phyloP scores from a whole-genome alignment of 2,888 invertebrate genomes.

The Stratiomys singularior region DNA sequence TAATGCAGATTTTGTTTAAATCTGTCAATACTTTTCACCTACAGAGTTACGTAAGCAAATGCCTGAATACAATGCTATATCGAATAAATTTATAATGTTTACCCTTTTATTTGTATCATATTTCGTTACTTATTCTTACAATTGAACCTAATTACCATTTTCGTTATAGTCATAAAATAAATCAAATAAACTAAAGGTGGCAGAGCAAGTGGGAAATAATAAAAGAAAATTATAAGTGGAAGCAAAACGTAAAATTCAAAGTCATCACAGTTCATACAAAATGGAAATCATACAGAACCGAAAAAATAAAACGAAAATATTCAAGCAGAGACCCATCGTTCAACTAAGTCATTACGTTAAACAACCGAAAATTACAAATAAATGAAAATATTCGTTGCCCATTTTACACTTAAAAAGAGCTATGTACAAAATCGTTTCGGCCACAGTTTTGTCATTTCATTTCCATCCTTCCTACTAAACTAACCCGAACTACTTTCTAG shows the following conservation, averaged over 20 bases:
- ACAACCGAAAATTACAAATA: constrained; percentile 7
- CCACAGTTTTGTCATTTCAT: constrained; percentile 9
- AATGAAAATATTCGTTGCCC: constrained; percentile 4
- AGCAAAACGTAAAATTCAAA: constrained; percentile 18
- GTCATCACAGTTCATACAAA: constrained; percentile 51
- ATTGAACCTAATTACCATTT: constrained; percentile 29
- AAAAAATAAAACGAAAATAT: constrained; percentile 27
- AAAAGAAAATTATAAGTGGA: not conserved
- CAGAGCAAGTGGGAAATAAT: not conserved
- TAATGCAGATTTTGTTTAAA: not conserved
- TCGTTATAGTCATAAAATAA: not conserved
- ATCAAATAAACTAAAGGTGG: not conserved
- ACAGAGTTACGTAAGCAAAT: not conserved
- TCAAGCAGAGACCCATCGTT: not conserved
- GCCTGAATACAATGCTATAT: not conserved
- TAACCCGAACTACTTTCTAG: constrained; percentile 36
- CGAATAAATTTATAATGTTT: not conserved
- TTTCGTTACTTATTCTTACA: constrained; percentile 27
- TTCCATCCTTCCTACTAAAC: constrained; percentile 21
- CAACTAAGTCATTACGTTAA: constrained; percentile 3
- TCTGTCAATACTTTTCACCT: not conserved
- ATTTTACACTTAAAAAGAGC: constrained; percentile 18
- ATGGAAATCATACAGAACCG: not conserved
- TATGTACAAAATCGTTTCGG: constrained; percentile 37
- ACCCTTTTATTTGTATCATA: constrained; percentile 8